Evolutionary conservation across 2,888 invertebrate species (phyloP), one percentile per base, ranked within the genome.

Genomic region (Hemistola chrysoprasaria): DNA sequence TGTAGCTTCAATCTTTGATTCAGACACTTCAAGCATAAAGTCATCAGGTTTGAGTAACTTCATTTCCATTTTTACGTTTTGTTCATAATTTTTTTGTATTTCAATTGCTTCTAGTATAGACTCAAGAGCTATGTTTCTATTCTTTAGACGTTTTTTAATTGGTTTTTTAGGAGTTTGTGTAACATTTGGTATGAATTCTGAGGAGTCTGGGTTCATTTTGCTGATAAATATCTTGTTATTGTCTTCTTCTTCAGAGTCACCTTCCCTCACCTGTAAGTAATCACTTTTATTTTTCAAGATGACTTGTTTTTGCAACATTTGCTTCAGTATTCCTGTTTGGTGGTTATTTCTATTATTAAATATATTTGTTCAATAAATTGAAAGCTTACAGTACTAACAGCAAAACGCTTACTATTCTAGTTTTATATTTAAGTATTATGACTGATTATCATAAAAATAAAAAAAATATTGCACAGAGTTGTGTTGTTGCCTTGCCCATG

Each of bases 71-170:
- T 25, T 23, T 11, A 34, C 38, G 0, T 20, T 11, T 1, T 6
- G n/a, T 6, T 16, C 11, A 6, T 16, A 22, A 8, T 0, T 31
- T 22, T 6, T 25, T 5, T 31, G 43, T 39, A 3, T 35, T 4
- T 56, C 44, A 6, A 57, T 43, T 4, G 54, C 41, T 27, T 53
- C 53, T 9, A 72, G 41, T 7, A 78, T 56, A 0, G 78, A 76
- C 9, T 59, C 52, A 0, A 78, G n/a, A 1, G 79, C 80, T 0
- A 67, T 66, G 52, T 79, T 79, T 16, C 63, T 56, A 6, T 56
- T 16, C 6, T 56, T n/a, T n/a, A n/a, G 50, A 23, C 55, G 57
- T 65, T 38, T 55, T 52, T 25, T 34, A 23, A 11, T n/a, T 8
- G 10, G 30, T 32, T 32, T 29, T 5, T 47, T 8, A 2, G 36